Conservation (phyloP, 64 coral and sea anemone genomes). For the Catalaphyllia jardinei region DNA sequence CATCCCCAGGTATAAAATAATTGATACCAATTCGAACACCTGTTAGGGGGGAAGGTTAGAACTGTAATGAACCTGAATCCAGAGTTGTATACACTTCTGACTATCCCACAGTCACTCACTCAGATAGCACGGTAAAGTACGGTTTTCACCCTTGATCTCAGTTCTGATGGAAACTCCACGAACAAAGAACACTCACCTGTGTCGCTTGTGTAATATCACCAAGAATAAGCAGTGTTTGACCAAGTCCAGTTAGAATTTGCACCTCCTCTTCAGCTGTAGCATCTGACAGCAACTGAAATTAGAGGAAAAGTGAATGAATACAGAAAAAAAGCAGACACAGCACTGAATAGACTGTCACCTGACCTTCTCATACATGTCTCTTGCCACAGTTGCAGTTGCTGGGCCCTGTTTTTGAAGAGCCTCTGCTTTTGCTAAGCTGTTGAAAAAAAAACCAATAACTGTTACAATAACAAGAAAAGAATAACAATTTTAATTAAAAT, state of each 20-base stretch:
- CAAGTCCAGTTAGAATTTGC: constrained; percentile 65
- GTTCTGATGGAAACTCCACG: not conserved
- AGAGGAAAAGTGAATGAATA: not conserved
- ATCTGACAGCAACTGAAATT: constrained; percentile 17
- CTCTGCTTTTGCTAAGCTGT: constrained; percentile 24
- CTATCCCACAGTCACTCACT: too few species aligned
- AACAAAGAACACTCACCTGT: constrained; percentile 32
- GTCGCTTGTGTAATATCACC: constrained; percentile 54
- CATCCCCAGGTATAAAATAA: too few species aligned
- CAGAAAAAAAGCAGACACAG: too few species aligned
- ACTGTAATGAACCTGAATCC: too few species aligned
- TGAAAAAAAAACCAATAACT: not conserved
- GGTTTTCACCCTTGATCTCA: too few species aligned
- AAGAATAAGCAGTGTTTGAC: constrained; percentile 44
- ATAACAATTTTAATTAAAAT: not conserved
- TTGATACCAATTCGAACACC: too few species aligned
- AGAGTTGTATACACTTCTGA: too few species aligned
- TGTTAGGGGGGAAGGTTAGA: too few species aligned
- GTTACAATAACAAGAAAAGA: not conserved
- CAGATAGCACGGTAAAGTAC: too few species aligned
- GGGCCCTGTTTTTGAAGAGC: constrained; percentile 46
- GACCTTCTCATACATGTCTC: constrained; percentile 39
- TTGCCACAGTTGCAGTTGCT: constrained; percentile 18
- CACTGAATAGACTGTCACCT: too few species aligned
- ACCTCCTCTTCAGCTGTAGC: constrained; percentile 13